Evolutionary conservation across 2,888 invertebrate genomes (phyloP).

Genomic region (Drosophila demipolita): DNA sequence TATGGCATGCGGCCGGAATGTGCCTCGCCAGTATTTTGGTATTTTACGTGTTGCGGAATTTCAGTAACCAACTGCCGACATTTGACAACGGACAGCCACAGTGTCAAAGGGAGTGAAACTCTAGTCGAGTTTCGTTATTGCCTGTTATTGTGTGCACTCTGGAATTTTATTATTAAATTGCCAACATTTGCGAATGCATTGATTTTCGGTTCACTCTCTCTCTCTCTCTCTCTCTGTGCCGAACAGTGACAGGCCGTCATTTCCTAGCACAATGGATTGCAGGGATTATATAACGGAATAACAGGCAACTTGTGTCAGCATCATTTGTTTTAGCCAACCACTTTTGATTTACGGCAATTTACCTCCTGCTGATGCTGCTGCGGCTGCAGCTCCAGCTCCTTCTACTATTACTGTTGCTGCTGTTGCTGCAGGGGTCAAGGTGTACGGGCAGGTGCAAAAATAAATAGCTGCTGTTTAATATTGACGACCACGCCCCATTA

Average conservation of each 20-base stretch:
- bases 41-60: slow-evolving; percentile 74
- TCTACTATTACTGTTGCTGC: neutral
- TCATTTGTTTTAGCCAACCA: slow-evolving; percentile 40
- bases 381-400: neutral
- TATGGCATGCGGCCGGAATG: slow-evolving; percentile 61
- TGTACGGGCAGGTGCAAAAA: slow-evolving; percentile 17
- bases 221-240: neutral
- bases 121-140: slow-evolving; percentile 14
- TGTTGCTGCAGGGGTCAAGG: slow-evolving; percentile 2
- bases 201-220: slow-evolving; percentile 14
- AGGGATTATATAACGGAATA: slow-evolving; percentile 46
- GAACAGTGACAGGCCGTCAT: slow-evolving; percentile 38
- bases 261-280: slow-evolving; percentile 28
- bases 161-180: slow-evolving; percentile 76
- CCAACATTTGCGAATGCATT: slow-evolving; percentile 57
- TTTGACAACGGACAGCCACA: slow-evolving; percentile 43
- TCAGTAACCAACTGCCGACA: slow-evolving; percentile 61
- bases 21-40: slow-evolving; percentile 44
- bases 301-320: slow-evolving; percentile 48
- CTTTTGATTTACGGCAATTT: slow-evolving; percentile 39
- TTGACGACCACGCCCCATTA: slow-evolving; percentile 56
- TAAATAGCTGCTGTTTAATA: slow-evolving; percentile 60
- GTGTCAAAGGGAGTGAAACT: slow-evolving; percentile 49
- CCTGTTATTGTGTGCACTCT: slow-evolving; percentile 1
- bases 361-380: neutral